Percentiles rank a stretch among this genome's conserved stretches.
These are phyloP conservation scores for Philaenus spumarius DNA, from an alignment of 1,140 invertebrate species.

Conservation along the genomic window DNA sequence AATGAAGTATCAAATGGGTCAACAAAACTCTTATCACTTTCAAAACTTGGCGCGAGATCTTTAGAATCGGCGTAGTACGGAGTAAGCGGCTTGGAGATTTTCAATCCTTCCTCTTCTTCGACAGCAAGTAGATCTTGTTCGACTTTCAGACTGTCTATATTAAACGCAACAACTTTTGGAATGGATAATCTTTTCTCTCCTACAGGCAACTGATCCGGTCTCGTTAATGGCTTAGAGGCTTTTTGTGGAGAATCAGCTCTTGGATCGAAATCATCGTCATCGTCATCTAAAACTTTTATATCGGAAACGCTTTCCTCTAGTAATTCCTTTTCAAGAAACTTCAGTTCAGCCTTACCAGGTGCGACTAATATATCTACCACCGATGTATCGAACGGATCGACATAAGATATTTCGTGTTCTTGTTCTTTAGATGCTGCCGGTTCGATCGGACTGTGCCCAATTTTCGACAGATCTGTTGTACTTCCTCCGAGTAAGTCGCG, in stretches of 20 bases:
- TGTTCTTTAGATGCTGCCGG: slow-evolving; percentile 46
- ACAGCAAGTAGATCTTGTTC: slow-evolving; percentile 51
- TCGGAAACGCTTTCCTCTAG: slow-evolving; percentile 43
- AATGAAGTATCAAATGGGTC: slow-evolving; percentile 83
- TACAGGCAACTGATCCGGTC: slow-evolving; percentile 26
- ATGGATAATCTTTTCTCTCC: slow-evolving; percentile 23
- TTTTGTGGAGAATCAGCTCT: slow-evolving; percentile 41
- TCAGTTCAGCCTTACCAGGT: slow-evolving; percentile 68
- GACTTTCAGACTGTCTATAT: slow-evolving; percentile 47
- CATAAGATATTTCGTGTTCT: slow-evolving; percentile 47
- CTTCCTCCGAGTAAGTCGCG: slow-evolving; percentile 48
- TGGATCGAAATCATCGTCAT: slow-evolving; percentile 66
- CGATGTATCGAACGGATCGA: slow-evolving; percentile 82
- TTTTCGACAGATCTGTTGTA: slow-evolving; percentile 60
- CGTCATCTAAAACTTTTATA: slow-evolving; percentile 22
- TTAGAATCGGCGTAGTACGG: slow-evolving; percentile 47
- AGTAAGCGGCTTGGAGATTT: slow-evolving; percentile 62
- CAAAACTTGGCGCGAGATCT: slow-evolving; percentile 12
- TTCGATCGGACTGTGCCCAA: slow-evolving; percentile 59
- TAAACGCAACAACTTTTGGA: slow-evolving; percentile 61
- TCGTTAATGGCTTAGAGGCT: not conserved
- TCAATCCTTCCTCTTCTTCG: slow-evolving; percentile 47
- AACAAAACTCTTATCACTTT: slow-evolving; percentile 10
- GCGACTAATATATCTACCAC: slow-evolving; percentile 58
- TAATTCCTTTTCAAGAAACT: slow-evolving; percentile 69